Evolutionary conservation across 2,113 vertebrate genomes (phyloP).

Genomic region (Gallinago paraguaiae): DNA sequence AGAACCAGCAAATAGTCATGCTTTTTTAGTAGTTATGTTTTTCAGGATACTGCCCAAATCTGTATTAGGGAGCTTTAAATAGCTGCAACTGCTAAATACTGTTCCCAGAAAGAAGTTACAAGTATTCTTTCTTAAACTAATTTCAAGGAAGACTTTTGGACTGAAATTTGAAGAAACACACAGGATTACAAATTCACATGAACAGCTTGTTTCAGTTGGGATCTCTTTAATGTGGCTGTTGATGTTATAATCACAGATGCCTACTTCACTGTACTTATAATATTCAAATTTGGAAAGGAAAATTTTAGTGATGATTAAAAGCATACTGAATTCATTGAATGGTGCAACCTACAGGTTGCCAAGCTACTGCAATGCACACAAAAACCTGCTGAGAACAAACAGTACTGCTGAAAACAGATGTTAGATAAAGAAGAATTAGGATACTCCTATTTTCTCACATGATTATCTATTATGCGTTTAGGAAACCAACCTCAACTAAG

Average conservation of each 20-base stretch:
- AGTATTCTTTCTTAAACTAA: neutral
- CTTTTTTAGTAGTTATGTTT: neutral
- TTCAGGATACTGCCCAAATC: neutral
- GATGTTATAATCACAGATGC: neutral
- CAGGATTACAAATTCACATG: neutral
- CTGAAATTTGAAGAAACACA: neutral
- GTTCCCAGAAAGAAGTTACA: neutral
- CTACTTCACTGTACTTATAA: neutral
- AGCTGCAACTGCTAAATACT: neutral
- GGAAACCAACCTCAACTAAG: neutral
- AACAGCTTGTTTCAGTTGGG: neutral
- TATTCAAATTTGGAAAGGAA: conserved; percentile 56
- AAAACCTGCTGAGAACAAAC: conserved; percentile 65
- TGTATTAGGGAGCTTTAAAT: neutral
- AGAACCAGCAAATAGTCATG: neutral
- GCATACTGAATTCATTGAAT: conserved; percentile 31
- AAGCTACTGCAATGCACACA: conserved; percentile 58
- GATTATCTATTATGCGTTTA: neutral
- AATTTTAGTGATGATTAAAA: conserved; percentile 42
- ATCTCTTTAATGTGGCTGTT: neutral
- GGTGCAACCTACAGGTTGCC: conserved; percentile 48
- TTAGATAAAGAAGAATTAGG: conserved; percentile 54
- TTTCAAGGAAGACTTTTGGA: neutral
- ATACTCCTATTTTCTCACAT: conserved; percentile 19
- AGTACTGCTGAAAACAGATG: conserved; percentile 54